phyloP scores from a whole-genome alignment of 1,140 invertebrate genomes.

The Apis cerana region DNA sequence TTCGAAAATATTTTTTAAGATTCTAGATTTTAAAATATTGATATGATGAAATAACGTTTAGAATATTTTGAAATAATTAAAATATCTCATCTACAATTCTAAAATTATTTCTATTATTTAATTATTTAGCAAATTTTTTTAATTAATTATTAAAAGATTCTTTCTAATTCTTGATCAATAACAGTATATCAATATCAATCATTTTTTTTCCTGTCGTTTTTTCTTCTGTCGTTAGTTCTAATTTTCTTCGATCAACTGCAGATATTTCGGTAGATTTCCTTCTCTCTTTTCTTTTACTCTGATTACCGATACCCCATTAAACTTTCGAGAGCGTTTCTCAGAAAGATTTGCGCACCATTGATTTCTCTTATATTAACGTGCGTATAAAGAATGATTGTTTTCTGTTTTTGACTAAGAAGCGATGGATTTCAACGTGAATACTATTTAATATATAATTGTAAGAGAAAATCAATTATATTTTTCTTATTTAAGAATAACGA shows the following conservation, averaged over 20 bases:
- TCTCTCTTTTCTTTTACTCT: background rate
- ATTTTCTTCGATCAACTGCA: background rate
- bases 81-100: too few relatives aligned
- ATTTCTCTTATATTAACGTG: background rate
- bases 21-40: too few relatives aligned
- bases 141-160: too few relatives aligned
- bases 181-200: background rate
- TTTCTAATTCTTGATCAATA: background rate
- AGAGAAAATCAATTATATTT: too few relatives aligned
- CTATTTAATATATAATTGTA: too few relatives aligned
- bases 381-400: background rate
- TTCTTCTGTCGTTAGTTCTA: slow-evolving; percentile 6
- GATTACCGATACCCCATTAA: slow-evolving; percentile 57
- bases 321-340: slow-evolving; percentile 43
- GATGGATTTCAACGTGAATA: background rate
- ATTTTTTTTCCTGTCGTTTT: background rate
- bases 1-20: too few relatives aligned
- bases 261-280: background rate
- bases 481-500: too few relatives aligned
- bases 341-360: slow-evolving; percentile 47
- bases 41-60: too few relatives aligned
- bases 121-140: too few relatives aligned
- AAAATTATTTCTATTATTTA: too few relatives aligned
- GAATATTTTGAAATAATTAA: too few relatives aligned
- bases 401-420: background rate